Evolutionary conservation across 1,140 invertebrate species (phyloP).

Genomic region (Drosophila nasuta): DNA sequence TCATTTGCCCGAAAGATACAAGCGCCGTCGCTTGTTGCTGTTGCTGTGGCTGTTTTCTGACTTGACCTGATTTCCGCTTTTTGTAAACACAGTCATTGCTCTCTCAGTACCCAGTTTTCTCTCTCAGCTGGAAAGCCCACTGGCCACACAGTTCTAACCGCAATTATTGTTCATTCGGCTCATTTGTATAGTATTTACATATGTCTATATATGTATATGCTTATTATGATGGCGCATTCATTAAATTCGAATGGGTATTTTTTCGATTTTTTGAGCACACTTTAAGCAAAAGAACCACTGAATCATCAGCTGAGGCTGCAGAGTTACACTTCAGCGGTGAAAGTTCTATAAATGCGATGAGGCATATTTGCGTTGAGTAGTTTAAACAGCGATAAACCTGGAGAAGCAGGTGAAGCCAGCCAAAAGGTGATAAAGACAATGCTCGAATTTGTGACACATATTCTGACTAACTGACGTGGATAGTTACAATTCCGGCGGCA

Average conservation of each 20-base stretch:
- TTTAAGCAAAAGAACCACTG: constrained; percentile 22
- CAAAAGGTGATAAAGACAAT: constrained; percentile 4
- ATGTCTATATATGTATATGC: constrained; percentile 21
- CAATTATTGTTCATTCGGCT: constrained; percentile 28
- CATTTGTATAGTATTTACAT: background rate
- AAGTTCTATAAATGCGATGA: constrained; percentile 49
- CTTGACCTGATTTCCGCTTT: constrained; percentile 45
- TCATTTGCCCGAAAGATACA: constrained; percentile 25
- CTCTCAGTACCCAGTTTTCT: background rate
- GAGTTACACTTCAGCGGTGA: constrained; percentile 30
- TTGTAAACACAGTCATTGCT: constrained; percentile 27
- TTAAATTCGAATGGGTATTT: constrained; percentile 25
- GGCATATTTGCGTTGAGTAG: constrained; percentile 14
- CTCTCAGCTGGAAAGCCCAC: constrained; percentile 34
- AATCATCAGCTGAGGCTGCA: constrained; percentile 27
- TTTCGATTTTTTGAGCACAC: background rate
- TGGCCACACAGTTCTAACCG: constrained; percentile 60
- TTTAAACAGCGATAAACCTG: constrained; percentile 23
- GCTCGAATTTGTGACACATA: constrained; percentile 21
- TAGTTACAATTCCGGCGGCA: constrained; percentile 8
- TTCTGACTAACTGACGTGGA: constrained; percentile 3
- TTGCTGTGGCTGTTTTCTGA: background rate
- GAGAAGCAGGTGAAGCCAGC: constrained; percentile 7
- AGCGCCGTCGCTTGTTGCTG: background rate
- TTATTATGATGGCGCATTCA: constrained; percentile 50